Conservation (phyloP, 1,140 invertebrate genomes). For the Magallana angulata region DNA sequence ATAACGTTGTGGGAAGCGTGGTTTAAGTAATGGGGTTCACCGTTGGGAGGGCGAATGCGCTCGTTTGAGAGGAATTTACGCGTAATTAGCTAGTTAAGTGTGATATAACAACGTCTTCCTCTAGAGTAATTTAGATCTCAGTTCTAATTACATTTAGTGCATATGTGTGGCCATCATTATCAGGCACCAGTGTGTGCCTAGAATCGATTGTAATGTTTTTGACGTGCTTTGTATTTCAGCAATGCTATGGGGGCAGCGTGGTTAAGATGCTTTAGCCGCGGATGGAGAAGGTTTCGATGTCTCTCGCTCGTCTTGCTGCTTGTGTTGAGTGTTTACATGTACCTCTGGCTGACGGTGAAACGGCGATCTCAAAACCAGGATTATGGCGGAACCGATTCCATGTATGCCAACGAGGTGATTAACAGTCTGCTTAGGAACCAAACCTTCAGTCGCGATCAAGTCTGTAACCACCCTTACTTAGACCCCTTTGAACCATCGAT, state of each 20-base stretch:
- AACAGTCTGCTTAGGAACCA: not conserved
- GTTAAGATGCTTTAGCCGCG: not conserved
- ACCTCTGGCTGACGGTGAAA: not conserved
- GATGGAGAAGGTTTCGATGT: not conserved
- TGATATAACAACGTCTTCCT: no score
- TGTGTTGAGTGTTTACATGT: not conserved
- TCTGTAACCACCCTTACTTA: slow-evolving; percentile 85
- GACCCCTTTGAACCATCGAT: slow-evolving; percentile 85
- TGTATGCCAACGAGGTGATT: not conserved
- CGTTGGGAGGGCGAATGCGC: no score
- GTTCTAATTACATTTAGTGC: no score
- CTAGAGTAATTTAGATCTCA: no score
- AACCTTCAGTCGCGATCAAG: slow-evolving; percentile 29
- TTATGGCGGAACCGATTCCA: no score
- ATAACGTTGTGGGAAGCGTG: no score
- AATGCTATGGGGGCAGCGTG: not conserved
- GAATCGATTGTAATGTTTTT: no score
- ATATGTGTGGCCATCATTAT: no score
- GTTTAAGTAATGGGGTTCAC: no score
- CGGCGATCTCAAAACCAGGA: not conserved
- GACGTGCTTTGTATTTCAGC: not conserved
- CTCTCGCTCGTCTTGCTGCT: not conserved
- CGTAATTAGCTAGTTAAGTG: no score
- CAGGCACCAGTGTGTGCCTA: no score
- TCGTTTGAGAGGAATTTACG: no score